Evolutionary conservation across 2,113 vertebrate species (phyloP).

Genomic region (Podarcis cretensis): DNA sequence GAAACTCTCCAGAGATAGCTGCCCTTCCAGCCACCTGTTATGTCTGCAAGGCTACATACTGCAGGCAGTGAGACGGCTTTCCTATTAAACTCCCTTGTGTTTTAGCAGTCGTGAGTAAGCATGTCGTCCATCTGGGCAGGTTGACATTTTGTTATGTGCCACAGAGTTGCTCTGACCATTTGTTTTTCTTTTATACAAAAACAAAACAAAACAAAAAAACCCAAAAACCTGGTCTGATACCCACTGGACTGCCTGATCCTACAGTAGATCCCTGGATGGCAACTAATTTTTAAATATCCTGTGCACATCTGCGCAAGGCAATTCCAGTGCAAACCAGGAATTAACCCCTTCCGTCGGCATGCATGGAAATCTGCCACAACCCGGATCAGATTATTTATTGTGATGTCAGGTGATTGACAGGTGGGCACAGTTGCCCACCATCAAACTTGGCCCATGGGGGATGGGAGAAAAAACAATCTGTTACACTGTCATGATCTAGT

Average conservation of each 20-base stretch:
- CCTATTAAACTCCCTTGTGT: neutral
- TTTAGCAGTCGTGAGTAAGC: neutral
- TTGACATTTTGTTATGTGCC: neutral
- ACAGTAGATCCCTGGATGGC: neutral
- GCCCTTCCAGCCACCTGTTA: slow-evolving; percentile 7
- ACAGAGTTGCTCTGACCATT: neutral
- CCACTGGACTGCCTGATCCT: neutral
- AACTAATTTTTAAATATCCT: neutral
- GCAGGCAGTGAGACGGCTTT: neutral
- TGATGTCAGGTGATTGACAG: too few relatives aligned
- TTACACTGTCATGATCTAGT: too few relatives aligned
- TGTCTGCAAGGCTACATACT: neutral
- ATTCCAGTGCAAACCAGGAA: neutral
- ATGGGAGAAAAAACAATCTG: too few relatives aligned
- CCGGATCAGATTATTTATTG: too few relatives aligned
- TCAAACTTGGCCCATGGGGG: too few relatives aligned
- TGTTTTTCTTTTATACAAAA: too few relatives aligned
- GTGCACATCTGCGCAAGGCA: neutral
- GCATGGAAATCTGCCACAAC: too few relatives aligned
- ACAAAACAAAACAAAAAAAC: too few relatives aligned
- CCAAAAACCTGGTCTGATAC: neutral
- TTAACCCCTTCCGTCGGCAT: neutral
- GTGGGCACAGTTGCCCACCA: too few relatives aligned
- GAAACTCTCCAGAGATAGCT: neutral
- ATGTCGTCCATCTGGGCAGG: fast-evolving